Conservation (phyloP, 2,113 vertebrate genomes). For the Aegithalos caudatus region DNA sequence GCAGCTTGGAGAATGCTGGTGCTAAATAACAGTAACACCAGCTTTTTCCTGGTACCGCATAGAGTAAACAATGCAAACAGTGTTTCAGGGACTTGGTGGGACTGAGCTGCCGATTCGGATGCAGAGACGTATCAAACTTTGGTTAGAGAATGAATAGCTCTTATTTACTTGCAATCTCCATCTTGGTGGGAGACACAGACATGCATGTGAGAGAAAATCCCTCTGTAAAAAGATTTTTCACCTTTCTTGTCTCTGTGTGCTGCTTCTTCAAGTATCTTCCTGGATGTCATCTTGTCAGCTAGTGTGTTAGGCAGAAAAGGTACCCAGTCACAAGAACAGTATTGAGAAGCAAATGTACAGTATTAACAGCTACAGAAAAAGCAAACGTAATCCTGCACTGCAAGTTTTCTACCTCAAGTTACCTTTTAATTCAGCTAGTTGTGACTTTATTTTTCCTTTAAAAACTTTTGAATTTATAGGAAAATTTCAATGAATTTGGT, state of each 20-base stretch:
- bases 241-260: neutral
- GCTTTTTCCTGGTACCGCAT: constrained; percentile 11
- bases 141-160: neutral
- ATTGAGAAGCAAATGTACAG: neutral
- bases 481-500: neutral
- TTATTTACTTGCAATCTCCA: neutral
- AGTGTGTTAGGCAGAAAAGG: neutral
- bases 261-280: neutral
- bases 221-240: neutral
- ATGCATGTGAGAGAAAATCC: neutral
- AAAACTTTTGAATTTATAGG: neutral
- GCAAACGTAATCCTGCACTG: neutral
- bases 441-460: neutral
- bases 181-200: neutral
- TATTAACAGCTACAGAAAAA: neutral
- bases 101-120: neutral
- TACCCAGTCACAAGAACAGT: neutral
- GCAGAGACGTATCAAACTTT: neutral
- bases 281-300: neutral
- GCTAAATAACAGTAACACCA: constrained; percentile 63
- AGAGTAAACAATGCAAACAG: constrained; percentile 42
- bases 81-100: constrained; percentile 2
- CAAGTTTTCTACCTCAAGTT: neutral
- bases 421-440: neutral
- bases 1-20: constrained; percentile 31